phyloP scores from a whole-genome alignment of 35 echinoderm and acorn worm genomes.

The Hemicentrotus pulcherrimus region DNA sequence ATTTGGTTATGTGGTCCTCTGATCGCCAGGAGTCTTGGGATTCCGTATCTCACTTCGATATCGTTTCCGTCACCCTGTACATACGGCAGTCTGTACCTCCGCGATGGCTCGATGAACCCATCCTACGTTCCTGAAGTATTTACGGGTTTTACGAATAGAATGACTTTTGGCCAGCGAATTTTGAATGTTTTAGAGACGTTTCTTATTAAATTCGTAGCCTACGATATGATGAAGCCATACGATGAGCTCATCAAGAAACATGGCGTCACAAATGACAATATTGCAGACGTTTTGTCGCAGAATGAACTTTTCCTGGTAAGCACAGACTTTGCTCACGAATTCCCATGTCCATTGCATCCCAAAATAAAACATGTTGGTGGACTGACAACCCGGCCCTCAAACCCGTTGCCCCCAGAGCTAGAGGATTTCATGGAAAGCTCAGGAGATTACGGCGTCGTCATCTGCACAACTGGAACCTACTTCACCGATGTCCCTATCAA shows the following conservation, averaged over 20 bases:
- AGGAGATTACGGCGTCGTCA: slow-evolving; percentile 24
- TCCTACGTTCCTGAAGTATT: slow-evolving; percentile 39
- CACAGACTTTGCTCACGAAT: slow-evolving; percentile 35
- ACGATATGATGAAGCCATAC: not conserved
- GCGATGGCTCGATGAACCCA: slow-evolving; percentile 14
- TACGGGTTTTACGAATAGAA: slow-evolving; percentile 27
- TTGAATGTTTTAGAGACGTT: not conserved
- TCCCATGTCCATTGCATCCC: slow-evolving; percentile 12
- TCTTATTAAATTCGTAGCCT: not conserved
- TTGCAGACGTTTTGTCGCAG: not conserved
- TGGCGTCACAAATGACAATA: not conserved
- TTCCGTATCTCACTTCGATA: not conserved
- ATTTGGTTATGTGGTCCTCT: not conserved
- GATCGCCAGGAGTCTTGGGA: slow-evolving; percentile 21
- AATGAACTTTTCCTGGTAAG: slow-evolving; percentile 30
- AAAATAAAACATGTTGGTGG: slow-evolving; percentile 37
- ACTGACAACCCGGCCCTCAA: slow-evolving; percentile 7
- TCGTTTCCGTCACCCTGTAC: not conserved
- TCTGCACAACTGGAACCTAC: slow-evolving; percentile 43
- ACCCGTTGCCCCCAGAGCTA: not conserved
- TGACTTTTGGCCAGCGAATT: slow-evolving; percentile 4
- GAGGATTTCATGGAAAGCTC: slow-evolving; percentile 45
- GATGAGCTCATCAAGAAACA: not conserved
- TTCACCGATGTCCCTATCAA: not conserved
- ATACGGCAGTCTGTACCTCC: no score